A percentile compares a stretch with the other conserved stretches of the same genome.
Conservation (phyloP, 1,140 invertebrate genomes). For the Zaprionus inermis region DNA sequence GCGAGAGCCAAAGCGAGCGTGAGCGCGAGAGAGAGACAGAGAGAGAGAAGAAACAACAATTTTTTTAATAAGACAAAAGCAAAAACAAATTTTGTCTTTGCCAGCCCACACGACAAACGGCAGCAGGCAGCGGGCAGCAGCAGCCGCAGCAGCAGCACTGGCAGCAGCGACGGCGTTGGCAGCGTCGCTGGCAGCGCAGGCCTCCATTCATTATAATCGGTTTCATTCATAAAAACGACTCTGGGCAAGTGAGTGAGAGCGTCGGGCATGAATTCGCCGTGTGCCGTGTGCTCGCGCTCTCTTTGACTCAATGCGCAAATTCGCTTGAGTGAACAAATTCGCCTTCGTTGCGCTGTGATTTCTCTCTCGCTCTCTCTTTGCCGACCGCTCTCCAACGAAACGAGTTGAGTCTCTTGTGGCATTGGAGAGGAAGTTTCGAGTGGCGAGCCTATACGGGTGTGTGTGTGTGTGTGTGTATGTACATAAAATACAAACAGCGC, state of each 20-base stretch:
- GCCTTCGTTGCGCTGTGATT: constrained; percentile 50
- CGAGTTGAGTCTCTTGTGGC: constrained; percentile 46
- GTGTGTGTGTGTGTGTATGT: constrained; percentile 12
- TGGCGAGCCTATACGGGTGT: constrained; percentile 3
- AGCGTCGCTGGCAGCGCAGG: constrained; percentile 48
- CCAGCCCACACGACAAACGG: constrained; percentile 34
- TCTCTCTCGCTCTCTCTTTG: background rate
- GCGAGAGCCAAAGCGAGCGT: constrained; percentile 29
- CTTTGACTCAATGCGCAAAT: constrained; percentile 23
- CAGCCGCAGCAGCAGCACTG: constrained; percentile 35
- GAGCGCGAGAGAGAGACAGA: background rate
- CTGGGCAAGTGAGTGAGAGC: constrained; percentile 67
- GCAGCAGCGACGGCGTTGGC: constrained; percentile 49
- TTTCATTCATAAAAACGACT: constrained; percentile 80
- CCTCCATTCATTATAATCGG: constrained; percentile 78
- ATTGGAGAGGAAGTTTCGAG: constrained; percentile 51
- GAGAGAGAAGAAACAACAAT: constrained; percentile 18
- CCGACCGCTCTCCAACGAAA: constrained; percentile 16
- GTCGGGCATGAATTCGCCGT: constrained; percentile 49
- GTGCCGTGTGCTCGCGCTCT: constrained; percentile 1
- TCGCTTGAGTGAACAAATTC: constrained; percentile 35
- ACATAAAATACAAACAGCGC: constrained; percentile 9
- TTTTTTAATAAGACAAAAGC: constrained; percentile 45
- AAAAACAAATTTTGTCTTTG: constrained; percentile 65
- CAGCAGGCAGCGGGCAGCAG: constrained; percentile 35